A percentile compares a stretch with the other conserved stretches of the same genome.
These are phyloP conservation scores for Brachyhypopomus occidentalis DNA, from an alignment of 2,113 vertebrate genomes.

Conservation along the genomic window DNA sequence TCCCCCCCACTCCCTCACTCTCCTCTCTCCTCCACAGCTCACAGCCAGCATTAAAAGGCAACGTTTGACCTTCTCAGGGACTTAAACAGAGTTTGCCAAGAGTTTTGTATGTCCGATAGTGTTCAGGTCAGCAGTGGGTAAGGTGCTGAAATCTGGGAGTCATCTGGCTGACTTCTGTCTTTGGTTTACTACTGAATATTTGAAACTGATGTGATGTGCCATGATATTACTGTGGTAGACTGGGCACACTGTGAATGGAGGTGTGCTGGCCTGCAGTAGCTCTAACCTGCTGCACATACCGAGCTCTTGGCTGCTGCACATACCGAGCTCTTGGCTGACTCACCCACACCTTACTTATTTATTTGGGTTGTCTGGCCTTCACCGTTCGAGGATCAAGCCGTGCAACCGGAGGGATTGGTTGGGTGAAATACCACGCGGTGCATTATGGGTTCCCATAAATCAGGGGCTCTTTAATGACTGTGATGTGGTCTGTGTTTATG, in stretches of 20 bases:
- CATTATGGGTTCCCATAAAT: conserved; percentile 37
- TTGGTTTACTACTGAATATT: conserved; percentile 1
- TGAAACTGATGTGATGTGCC: neutral
- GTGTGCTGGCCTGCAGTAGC: neutral
- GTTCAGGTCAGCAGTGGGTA: neutral
- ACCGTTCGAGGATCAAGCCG: neutral
- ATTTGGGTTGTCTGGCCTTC: conserved; percentile 5
- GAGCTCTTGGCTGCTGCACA: neutral
- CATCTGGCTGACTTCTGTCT: neutral
- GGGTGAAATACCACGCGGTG: conserved; percentile 2
- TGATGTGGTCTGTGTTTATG: conserved; percentile 21
- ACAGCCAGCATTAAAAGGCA: neutral
- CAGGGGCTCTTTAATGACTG: neutral
- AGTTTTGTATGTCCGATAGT: neutral
- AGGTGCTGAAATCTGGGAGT: conserved; percentile 7
- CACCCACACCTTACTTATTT: neutral
- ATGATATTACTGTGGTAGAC: conserved; percentile 13
- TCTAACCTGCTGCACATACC: neutral
- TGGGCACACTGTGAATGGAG: neutral
- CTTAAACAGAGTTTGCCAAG: neutral
- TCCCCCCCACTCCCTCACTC: conserved; percentile 26
- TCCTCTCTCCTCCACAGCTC: neutral
- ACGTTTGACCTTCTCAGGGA: neutral
- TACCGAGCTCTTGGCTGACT: neutral
- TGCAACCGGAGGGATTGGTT: conserved; percentile 1